Evolutionary conservation across 2,888 invertebrate genomes (phyloP), one percentile per base, ranked within the genome.

Genomic region (Hydrotaea diabolus): DNA sequence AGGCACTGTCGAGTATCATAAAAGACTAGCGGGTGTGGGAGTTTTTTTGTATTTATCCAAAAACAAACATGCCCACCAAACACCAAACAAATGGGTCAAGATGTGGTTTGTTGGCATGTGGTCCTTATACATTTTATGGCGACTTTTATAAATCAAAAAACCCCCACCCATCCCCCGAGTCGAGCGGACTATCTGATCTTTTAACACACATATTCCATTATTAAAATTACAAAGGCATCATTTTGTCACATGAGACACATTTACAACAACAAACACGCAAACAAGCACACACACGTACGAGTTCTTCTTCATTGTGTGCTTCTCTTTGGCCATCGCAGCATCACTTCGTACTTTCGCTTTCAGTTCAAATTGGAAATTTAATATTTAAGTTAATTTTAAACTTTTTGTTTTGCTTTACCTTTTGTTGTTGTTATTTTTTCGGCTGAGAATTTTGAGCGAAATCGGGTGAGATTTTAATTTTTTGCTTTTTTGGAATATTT

Each of bases 121-220:
- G 2, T 2, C 39, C n/a, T 49, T 49, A n/a, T 7, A 49, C 49
- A 31, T 49, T 49, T 49, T 49, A 15, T 13, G n/a, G 2, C 1
- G 49, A 15, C 49, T 49, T 49, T 49, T 15, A 4, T 15, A 49
- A 43, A 43, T 43, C 43, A 43, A 2, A 31, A 31, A 2, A 43
- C 43, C 15, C 43, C 15, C 43, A 43, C 43, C n/a, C n/a, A n/a
- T n/a, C n/a, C n/a, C n/a, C n/a, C n/a, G n/a, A n/a, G n/a, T n/a
- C n/a, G n/a, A 62, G 31, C 0, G 17, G 31, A 31, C 7, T 23
- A 15, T n/a, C n/a, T 62, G n/a, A 36, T 62, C n/a, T 36, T 9
- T n/a, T 31, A 62, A 62, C 62, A 62, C 17, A 62, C 31, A 62
- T 62, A 62, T 62, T 62, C 62, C 62, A 62, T 62, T 62, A 62